Percentiles rank a stretch among this genome's conserved stretches.
phyloP scores from a whole-genome alignment of 2,888 invertebrate species.

The Beris morrisii region DNA sequence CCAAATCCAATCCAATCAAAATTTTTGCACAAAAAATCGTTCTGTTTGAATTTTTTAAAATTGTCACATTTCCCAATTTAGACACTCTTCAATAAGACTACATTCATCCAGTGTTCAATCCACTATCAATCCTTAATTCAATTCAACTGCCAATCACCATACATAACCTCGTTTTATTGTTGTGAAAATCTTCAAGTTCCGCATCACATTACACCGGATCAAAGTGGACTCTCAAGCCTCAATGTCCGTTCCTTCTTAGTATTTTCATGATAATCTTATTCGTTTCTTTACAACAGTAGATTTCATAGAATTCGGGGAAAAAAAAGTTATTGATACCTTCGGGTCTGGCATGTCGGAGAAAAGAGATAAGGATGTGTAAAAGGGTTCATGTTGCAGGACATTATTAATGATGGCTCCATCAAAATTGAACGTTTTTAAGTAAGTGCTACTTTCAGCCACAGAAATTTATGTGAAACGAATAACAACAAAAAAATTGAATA shows the following conservation, averaged over 20 bases:
- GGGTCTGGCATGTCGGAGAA: slow-evolving; percentile 19
- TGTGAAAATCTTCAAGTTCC: slow-evolving; percentile 25
- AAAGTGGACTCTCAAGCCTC: slow-evolving; percentile 14
- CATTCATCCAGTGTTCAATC: too few relatives aligned
- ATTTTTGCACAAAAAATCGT: too few relatives aligned
- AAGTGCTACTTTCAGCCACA: background rate
- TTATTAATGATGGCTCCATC: slow-evolving; percentile 22
- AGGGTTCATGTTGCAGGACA: slow-evolving; percentile 19
- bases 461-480: too few relatives aligned
- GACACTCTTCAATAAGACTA: too few relatives aligned
- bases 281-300: background rate
- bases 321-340: slow-evolving; percentile 23
- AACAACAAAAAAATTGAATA: too few relatives aligned
- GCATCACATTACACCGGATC: background rate
- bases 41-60: too few relatives aligned
- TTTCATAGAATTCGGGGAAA: background rate
- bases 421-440: slow-evolving; percentile 10
- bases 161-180: slow-evolving; percentile 22
- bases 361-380: slow-evolving; percentile 26
- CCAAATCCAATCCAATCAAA: too few relatives aligned
- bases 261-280: slow-evolving; percentile 25
- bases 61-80: too few relatives aligned
- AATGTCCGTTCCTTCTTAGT: slow-evolving; percentile 18
- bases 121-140: background rate
- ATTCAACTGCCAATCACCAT: slow-evolving; percentile 26